Percentiles rank a stretch among this genome's conserved stretches.
phyloP scores from a whole-genome alignment of 2,888 invertebrate genomes.

The Melipona beecheii region DNA sequence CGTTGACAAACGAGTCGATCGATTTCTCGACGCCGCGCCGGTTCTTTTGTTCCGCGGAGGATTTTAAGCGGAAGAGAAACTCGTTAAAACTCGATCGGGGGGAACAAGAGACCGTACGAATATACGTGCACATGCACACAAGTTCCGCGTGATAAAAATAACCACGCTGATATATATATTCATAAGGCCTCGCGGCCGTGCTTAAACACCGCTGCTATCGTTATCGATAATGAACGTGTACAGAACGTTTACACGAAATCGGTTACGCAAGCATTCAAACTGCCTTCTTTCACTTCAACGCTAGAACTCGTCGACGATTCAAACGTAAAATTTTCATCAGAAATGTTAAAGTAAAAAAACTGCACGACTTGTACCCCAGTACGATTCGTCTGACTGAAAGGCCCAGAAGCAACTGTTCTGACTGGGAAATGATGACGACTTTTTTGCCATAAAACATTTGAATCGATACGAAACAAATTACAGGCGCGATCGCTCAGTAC shows the following conservation, averaged over 20 bases:
- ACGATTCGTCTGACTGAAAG: too few species aligned
- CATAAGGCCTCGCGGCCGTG: slow-evolving; percentile 24
- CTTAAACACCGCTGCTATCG: background rate
- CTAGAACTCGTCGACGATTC: too few species aligned
- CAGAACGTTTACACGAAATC: background rate
- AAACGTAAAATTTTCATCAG: too few species aligned
- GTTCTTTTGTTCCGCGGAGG: slow-evolving; percentile 26
- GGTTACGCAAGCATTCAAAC: background rate
- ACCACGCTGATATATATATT: slow-evolving; percentile 51
- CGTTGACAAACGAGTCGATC: slow-evolving; percentile 34
- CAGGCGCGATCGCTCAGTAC: too few species aligned
- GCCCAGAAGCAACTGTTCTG: too few species aligned
- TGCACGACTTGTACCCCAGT: too few species aligned
- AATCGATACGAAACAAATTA: too few species aligned
- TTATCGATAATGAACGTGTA: background rate
- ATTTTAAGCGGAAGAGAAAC: slow-evolving; percentile 27
- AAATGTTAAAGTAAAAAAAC: too few species aligned
- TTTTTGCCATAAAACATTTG: too few species aligned
- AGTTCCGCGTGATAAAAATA: slow-evolving; percentile 27
- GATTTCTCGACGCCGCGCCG: slow-evolving; percentile 15
- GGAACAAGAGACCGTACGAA: background rate
- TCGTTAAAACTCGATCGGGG: slow-evolving; percentile 41
- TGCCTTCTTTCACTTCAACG: too few species aligned
- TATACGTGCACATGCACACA: background rate
- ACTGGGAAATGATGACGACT: too few species aligned